Evolutionary conservation across 2,797 vertebrate species (phyloP), one percentile per base, ranked within the genome.

Genomic region (Gambusia yucatana): DNA sequence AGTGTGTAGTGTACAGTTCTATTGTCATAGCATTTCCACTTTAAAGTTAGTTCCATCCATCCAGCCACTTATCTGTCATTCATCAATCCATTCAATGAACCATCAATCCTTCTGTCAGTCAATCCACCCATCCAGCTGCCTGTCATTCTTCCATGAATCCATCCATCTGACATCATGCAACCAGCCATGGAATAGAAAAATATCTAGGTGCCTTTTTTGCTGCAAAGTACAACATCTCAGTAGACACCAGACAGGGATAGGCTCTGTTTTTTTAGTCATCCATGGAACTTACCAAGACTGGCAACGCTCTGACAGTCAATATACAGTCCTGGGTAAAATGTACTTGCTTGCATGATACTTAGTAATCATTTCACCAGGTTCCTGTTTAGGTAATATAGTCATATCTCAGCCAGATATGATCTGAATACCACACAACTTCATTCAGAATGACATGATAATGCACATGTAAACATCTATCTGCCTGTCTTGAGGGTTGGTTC

Each of bases 391-490:
- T 30, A 14, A 28, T 16, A 61, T 61, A 33, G 6, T 33, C 28
- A 61, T 59, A 2, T 59, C 30, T 57, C 9, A 28, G 52, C 48
- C 48, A 50, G 48, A n/a, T 55, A 3, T 9, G 52, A 55, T 55
- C 22, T n/a, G 50, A 25, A 3, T n/a, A 25, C 52, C 52, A 55
- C 52, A 55, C 25, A 55, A n/a, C 8, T 3, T 55, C 10, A 55
- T 55, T 59, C 55, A 59, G 55, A 59, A 59, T 14, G 30, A 30
- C 5, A 4, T 28, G n/a, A 5, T 28, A 5, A 59, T 52, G 22
- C 50, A 25, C 50, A 52, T 36, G 81, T 73, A 80, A 63, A 67
- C 20, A 84, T 28, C 48, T 81, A 83, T 83, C 73, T 71, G 74
- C 22, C 22, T 52, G 22, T 52, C 22, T 25, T 25, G 50, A 52